Percentiles rank a stretch among this genome's conserved stretches.
Conservation (phyloP, 2,888 invertebrate species). For the Caprella mutica region DNA sequence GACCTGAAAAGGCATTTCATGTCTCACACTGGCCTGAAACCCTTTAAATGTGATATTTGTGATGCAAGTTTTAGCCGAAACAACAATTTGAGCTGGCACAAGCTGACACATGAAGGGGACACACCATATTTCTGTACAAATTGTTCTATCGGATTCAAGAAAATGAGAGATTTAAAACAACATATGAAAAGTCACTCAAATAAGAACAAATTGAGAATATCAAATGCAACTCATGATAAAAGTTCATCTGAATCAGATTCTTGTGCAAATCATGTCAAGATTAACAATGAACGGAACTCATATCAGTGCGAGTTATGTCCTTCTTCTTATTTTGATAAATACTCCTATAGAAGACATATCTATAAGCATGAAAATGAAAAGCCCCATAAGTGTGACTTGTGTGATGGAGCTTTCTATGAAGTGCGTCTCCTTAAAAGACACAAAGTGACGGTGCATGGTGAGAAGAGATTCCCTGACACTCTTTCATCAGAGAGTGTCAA, state of each 20-base stretch:
- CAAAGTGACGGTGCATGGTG: slow-evolving; percentile 27
- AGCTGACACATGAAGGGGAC: slow-evolving; percentile 29
- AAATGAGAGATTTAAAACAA: slow-evolving; percentile 26
- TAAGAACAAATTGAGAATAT: slow-evolving; percentile 17
- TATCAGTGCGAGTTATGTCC: slow-evolving; percentile 24
- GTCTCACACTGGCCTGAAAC: slow-evolving; percentile 32
- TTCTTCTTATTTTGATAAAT: slow-evolving; percentile 23
- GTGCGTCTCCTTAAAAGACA: slow-evolving; percentile 29
- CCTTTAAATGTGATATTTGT: slow-evolving; percentile 28
- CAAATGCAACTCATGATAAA: slow-evolving; percentile 19
- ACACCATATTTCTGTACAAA: slow-evolving; percentile 23
- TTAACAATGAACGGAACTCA: slow-evolving; percentile 12
- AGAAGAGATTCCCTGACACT: slow-evolving; percentile 15
- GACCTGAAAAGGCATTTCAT: slow-evolving; percentile 28
- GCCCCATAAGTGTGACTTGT: slow-evolving; percentile 22
- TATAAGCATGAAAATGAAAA: slow-evolving; percentile 21
- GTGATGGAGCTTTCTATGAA: slow-evolving; percentile 24
- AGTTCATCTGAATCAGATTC: slow-evolving; percentile 1
- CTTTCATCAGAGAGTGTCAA: background rate
- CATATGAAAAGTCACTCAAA: slow-evolving; percentile 27
- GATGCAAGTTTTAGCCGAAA: slow-evolving; percentile 27
- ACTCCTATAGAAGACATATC: slow-evolving; percentile 25
- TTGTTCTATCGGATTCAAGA: slow-evolving; percentile 28
- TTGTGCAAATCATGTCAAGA: slow-evolving; percentile 11
- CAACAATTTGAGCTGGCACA: slow-evolving; percentile 32